Evolutionary conservation across 1,140 invertebrate genomes (phyloP).

Genomic region (Thereuonema tuberculata): DNA sequence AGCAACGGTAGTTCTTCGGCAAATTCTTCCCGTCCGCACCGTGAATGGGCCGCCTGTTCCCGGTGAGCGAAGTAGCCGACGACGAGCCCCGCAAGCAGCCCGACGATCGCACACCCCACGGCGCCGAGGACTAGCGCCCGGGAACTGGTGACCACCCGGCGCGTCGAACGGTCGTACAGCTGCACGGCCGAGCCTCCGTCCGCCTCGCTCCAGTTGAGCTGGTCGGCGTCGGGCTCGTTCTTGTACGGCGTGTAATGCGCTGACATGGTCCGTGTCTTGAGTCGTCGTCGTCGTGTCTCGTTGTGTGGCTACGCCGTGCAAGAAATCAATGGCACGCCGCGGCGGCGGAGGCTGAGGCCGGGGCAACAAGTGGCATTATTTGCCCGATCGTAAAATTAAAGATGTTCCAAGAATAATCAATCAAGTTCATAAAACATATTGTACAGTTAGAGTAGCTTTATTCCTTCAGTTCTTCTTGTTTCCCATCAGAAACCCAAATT

Average conservation of each 20-base stretch:
- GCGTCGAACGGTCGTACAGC: background rate
- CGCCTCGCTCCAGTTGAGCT: background rate
- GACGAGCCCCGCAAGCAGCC: background rate
- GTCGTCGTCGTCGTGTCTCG: too few relatives aligned
- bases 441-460: too few relatives aligned
- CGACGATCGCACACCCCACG: background rate
- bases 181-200: background rate
- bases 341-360: too few relatives aligned
- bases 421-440: too few relatives aligned
- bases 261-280: conserved; percentile 2
- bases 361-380: too few relatives aligned
- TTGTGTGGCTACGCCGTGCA: too few relatives aligned
- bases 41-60: background rate
- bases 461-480: too few relatives aligned
- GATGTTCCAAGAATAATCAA: too few relatives aligned
- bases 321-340: too few relatives aligned
- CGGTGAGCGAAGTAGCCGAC: background rate
- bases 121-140: background rate
- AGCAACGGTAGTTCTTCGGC: too few relatives aligned
- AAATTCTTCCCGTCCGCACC: background rate
- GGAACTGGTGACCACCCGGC: background rate
- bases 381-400: too few relatives aligned
- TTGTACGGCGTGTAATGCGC: conserved; percentile 8
- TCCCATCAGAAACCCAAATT: too few relatives aligned
- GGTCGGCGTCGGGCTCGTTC: conserved; percentile 7